phyloP scores from a whole-genome alignment of 2,113 vertebrate species.

The Polypterus senegalus region DNA sequence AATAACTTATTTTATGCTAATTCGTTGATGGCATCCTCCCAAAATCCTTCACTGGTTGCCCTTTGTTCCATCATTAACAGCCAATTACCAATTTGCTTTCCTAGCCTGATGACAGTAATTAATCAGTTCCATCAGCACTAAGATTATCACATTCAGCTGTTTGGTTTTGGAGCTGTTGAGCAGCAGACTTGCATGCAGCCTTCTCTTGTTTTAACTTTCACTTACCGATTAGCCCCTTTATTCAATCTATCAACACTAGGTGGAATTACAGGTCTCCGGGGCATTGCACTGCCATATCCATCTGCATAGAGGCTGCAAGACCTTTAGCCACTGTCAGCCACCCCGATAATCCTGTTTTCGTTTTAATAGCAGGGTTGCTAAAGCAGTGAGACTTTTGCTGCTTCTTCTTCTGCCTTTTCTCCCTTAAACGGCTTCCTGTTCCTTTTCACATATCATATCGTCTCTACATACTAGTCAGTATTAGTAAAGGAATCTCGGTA shows the following conservation, averaged over 20 bases:
- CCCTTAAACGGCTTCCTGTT: too few relatives aligned
- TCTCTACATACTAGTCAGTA: too few relatives aligned
- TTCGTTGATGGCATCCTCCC: too few relatives aligned
- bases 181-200: constrained; percentile 23
- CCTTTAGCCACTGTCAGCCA: background rate
- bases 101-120: constrained; percentile 49
- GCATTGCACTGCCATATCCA: background rate
- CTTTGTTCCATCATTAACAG: background rate
- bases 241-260: constrained; percentile 42
- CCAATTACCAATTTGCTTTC: background rate
- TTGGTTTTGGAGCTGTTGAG: constrained; percentile 38
- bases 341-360: background rate
- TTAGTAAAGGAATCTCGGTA: too few relatives aligned
- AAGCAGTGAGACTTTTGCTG: too few relatives aligned
- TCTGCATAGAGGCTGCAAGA: background rate
- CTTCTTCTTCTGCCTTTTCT: too few relatives aligned
- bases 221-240: constrained; percentile 44
- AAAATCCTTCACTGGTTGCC: background rate
- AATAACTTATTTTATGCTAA: too few relatives aligned
- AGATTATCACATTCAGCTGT: constrained; percentile 33
- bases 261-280: background rate
- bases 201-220: constrained; percentile 39
- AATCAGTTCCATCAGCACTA: constrained; percentile 42
- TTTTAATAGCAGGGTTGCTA: too few relatives aligned
- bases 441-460: too few relatives aligned